A percentile compares a stretch with the other conserved stretches of the same genome.
phyloP scores from a whole-genome alignment of 2,113 vertebrate genomes.

The Myocastor coypus region DNA sequence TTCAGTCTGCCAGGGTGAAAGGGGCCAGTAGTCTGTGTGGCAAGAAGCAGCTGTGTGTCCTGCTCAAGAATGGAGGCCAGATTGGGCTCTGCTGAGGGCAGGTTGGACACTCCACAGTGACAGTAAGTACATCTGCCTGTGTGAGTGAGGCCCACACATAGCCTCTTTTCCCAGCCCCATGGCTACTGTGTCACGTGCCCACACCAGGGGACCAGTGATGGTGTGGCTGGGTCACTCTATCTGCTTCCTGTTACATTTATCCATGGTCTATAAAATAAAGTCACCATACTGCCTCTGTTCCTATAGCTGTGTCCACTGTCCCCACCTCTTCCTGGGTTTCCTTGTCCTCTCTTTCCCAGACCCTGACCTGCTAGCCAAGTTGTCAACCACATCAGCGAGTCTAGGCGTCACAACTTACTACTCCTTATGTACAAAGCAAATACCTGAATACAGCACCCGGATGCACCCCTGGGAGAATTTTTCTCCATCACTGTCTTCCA shows the following conservation, averaged over 20 bases:
- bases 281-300: not conserved
- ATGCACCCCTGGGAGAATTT: not conserved
- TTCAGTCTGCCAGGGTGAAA: not conserved
- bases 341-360: not conserved
- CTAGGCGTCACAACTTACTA: not conserved
- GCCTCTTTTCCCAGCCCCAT: not conserved
- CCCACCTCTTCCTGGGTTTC: not conserved
- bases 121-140: not conserved
- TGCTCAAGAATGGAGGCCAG: not conserved
- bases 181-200: not conserved
- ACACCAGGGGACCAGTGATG: fast-evolving
- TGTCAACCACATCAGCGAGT: not conserved
- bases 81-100: not conserved
- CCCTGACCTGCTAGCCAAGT: not conserved
- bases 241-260: not conserved
- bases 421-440: not conserved
- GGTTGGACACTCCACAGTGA: not conserved
- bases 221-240: not conserved
- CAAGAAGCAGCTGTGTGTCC: not conserved
- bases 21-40: too few species aligned
- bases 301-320: not conserved
- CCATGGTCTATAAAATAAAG: not conserved
- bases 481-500: not conserved
- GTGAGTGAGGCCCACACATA: not conserved
- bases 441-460: not conserved